Base-by-base conservation (phyloP, 2,797 vertebrate genomes). In the Eremophila alpestris region DNA sequence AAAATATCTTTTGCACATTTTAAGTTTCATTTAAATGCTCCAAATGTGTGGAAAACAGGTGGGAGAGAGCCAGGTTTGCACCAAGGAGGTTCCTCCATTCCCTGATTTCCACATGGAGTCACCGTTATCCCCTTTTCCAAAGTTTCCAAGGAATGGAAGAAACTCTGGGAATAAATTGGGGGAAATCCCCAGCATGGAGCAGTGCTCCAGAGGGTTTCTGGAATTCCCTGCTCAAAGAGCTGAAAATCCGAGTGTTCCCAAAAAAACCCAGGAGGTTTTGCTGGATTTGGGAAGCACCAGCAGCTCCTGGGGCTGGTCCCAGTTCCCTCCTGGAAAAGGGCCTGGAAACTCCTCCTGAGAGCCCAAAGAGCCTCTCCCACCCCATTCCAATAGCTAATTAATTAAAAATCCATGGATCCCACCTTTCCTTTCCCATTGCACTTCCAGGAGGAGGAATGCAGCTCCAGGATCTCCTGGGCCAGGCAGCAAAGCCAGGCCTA, bases 401-500 rank as follows among this genome's bases (percentile, higher is more conserved):
- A 13, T 34, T 17, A 5, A 7, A 27, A 38, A 32, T 1, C 2
- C 13, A 2, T 2, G 20, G 13, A 3, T 1, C 56, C 2, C 67
- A 52, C 78, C 65, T 90, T 32, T 13, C 78, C 60, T 77, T 26
- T 7, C 10, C 36, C 9, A 3, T 14, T 4, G 7, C 4, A 0
- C 9, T 63, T 19, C 8, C 43, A 68, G 40, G 7, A 67, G 13
- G 9, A 59, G 71, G 71, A 75, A n/a, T 21, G 23, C 34, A 20
- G 45, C 34, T 13, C 43, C 43, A 5, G 71, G 43, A 7, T 4
- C 13, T 12, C 14, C 68, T 2, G 6, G 13, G 45, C 19, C 34
- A 10, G 15, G 15, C 23, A 82, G 13, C 43, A 82, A 8, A 3
- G 3, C 4, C 1, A 0, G 2, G 0, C 15, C 5, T 0, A 1